These are phyloP conservation scores for Caenorhabditis afra DNA, from an alignment of 2,888 invertebrate genomes.

Conservation along the genomic window DNA sequence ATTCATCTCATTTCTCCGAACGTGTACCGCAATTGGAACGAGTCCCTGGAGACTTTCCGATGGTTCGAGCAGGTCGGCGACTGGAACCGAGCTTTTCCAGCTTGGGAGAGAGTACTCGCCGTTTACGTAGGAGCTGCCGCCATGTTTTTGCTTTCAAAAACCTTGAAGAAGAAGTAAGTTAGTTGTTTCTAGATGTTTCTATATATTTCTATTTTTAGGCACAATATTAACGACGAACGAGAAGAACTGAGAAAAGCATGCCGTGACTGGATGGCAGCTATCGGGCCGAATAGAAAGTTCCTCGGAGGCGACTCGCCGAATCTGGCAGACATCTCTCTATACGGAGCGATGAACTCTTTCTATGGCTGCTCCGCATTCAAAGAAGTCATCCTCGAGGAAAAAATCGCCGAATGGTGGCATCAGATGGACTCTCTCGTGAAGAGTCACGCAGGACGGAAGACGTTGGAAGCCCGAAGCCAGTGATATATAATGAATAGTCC, in stretches of 20 bases:
- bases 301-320: constrained; percentile 91
- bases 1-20: constrained; percentile 97
- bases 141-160: constrained; percentile 94
- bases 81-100: constrained; percentile 91
- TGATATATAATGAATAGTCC: constrained; percentile 12
- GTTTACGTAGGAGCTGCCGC: constrained; percentile 93
- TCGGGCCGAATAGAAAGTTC: constrained; percentile 86
- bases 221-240: constrained; percentile 90
- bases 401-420: constrained; percentile 73
- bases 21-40: constrained; percentile 90
- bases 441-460: constrained; percentile 59
- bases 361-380: constrained; percentile 76
- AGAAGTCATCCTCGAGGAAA: constrained; percentile 73
- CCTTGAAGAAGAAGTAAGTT: constrained; percentile 87
- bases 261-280: constrained; percentile 87
- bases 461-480: constrained; percentile 38
- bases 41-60: constrained; percentile 92
- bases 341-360: constrained; percentile 79
- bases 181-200: neutral
- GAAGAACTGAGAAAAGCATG: constrained; percentile 92
- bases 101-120: constrained; percentile 90
- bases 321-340: constrained; percentile 88
- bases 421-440: constrained; percentile 70
- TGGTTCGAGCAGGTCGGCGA: constrained; percentile 92
- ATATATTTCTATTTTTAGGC: constrained; percentile 84